Percentiles rank a stretch among this genome's conserved stretches.
Conservation (phyloP, 1,140 invertebrate species). For the Rhyzopertha dominica region DNA sequence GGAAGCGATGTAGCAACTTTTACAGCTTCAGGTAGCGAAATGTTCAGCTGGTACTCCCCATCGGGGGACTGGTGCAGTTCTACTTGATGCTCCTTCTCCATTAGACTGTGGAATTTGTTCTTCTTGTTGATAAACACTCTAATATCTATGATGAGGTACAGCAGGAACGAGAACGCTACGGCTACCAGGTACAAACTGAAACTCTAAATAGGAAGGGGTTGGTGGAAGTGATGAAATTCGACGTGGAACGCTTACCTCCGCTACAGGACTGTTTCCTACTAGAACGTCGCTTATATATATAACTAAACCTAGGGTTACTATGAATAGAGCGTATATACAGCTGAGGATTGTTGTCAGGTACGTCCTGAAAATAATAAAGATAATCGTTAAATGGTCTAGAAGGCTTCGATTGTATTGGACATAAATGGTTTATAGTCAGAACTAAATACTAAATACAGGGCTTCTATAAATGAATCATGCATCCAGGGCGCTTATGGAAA, state of each 20-base stretch:
- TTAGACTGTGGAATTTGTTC: conserved; percentile 47
- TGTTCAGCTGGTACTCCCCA: conserved; percentile 40
- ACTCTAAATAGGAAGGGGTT: conserved; percentile 38
- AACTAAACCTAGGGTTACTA: conserved; percentile 60
- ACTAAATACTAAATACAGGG: not conserved
- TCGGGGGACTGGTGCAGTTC: conserved; percentile 36
- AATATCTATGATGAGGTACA: conserved; percentile 59
- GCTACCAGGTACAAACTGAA: conserved; percentile 57
- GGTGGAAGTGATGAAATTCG: conserved; percentile 9
- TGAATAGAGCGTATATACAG: conserved; percentile 60
- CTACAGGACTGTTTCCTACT: conserved; percentile 46
- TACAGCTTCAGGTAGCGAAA: conserved; percentile 42
- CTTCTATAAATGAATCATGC: not conserved
- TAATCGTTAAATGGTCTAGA: not conserved
- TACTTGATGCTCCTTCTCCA: conserved; percentile 30
- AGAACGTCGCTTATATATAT: conserved; percentile 58
- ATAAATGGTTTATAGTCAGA: not conserved
- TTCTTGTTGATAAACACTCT: conserved; percentile 51
- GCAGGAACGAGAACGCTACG: conserved; percentile 55
- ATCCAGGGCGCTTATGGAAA: not conserved
- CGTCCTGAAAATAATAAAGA: conserved; percentile 46
- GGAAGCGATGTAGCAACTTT: conserved; percentile 30
- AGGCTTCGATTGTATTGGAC: not conserved
- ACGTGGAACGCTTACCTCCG: conserved; percentile 49
- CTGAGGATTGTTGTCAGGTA: conserved; percentile 55